Percentiles rank a stretch among this genome's conserved stretches.
phyloP scores from a whole-genome alignment of 2,888 invertebrate species.

The Andrena camellia region DNA sequence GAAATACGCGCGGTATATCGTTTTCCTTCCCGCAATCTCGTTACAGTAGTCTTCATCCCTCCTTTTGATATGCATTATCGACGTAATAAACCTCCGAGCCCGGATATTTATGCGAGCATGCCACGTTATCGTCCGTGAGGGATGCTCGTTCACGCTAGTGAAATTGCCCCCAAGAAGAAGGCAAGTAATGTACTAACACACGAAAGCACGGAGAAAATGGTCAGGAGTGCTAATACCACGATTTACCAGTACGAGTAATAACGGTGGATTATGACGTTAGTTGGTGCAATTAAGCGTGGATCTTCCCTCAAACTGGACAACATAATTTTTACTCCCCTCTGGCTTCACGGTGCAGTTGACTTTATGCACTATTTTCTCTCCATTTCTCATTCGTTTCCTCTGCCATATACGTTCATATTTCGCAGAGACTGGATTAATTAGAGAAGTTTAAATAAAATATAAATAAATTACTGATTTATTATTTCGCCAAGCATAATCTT shows the following conservation, averaged over 20 bases:
- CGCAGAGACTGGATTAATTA: too few species aligned
- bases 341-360: background rate
- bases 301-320: conserved; percentile 7
- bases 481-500: background rate
- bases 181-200: conserved; percentile 62
- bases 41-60: conserved; percentile 18
- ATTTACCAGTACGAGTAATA: conserved; percentile 52
- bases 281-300: conserved; percentile 16
- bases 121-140: conserved; percentile 66
- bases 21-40: conserved; percentile 17
- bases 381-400: background rate
- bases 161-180: conserved; percentile 50
- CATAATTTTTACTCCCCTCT: background rate
- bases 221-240: conserved; percentile 29
- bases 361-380: background rate
- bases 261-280: conserved; percentile 55
- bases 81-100: conserved; percentile 60
- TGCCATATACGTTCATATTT: too few species aligned
- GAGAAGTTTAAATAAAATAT: background rate
- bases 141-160: conserved; percentile 57
- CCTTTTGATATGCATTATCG: conserved; percentile 61
- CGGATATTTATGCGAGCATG: conserved; percentile 64
- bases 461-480: background rate
- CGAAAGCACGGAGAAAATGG: conserved; percentile 51
- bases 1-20: background rate